These are phyloP conservation scores for Pachydiplax longipennis DNA, from an alignment of 2,888 invertebrate genomes.

Conservation along the genomic window DNA sequence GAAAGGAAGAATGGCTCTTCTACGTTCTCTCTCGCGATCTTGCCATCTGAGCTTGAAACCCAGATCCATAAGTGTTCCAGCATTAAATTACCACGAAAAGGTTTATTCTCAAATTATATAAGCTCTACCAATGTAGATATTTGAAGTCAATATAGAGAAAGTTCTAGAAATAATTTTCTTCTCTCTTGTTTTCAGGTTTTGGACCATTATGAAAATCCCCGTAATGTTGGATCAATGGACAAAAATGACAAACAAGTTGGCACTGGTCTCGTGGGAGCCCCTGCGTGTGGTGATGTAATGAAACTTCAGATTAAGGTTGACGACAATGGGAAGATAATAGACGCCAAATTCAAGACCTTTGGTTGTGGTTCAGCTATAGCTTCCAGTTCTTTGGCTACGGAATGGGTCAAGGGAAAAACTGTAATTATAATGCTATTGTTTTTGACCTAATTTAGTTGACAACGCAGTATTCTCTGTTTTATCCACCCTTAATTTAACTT, in stretches of 20 bases:
- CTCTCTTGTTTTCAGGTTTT: slow-evolving; percentile 74
- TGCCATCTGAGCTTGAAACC: background rate
- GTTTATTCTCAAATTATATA: slow-evolving; percentile 62
- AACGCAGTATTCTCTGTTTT: background rate
- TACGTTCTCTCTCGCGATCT: background rate
- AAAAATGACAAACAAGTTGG: slow-evolving; percentile 94
- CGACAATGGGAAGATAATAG: slow-evolving; percentile 93
- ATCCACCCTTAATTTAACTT: too few relatives aligned
- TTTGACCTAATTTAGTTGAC: background rate
- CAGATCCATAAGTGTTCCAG: slow-evolving; percentile 48
- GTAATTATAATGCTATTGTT: slow-evolving; percentile 55
- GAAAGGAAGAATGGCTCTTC: slow-evolving; percentile 30
- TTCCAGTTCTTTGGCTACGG: slow-evolving; percentile 94
- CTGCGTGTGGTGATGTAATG: slow-evolving; percentile 99
- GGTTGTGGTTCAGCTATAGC: slow-evolving; percentile 99
- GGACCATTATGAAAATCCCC: slow-evolving; percentile 99
- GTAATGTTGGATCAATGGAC: slow-evolving; percentile 97
- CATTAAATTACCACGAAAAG: slow-evolving; percentile 70
- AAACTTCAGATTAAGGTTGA: slow-evolving; percentile 97
- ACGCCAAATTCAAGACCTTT: slow-evolving; percentile 99
- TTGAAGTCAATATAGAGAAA: background rate
- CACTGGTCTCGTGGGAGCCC: slow-evolving; percentile 98
- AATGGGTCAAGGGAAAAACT: slow-evolving; percentile 96
- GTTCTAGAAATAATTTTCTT: background rate
- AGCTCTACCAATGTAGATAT: background rate